Evolutionary conservation across 1,140 invertebrate species (phyloP).

Genomic region (Camponotus floridanus): DNA sequence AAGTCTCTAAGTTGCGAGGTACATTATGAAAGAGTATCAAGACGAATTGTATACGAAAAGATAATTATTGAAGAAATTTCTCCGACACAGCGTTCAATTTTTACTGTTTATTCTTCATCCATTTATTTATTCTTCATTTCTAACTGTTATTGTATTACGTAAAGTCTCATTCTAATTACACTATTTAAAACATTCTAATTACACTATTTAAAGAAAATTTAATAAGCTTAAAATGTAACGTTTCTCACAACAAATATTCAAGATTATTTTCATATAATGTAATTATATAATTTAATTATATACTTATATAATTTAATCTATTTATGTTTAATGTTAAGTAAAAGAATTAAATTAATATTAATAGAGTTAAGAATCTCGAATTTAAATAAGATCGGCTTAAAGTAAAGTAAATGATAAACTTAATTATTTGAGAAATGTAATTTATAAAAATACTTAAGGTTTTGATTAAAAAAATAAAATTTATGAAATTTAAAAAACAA

Average conservation of each 20-base stretch:
- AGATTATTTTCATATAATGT: neutral
- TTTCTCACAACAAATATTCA: conserved; percentile 2
- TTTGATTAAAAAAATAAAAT: too few relatives aligned
- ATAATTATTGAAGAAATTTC: neutral
- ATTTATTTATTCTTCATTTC: neutral
- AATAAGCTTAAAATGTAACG: neutral
- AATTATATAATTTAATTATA: too few relatives aligned
- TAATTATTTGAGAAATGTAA: neutral
- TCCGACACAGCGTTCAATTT: neutral
- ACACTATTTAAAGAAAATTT: neutral
- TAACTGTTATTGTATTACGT: neutral
- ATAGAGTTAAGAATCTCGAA: too few relatives aligned
- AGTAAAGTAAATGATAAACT: neutral
- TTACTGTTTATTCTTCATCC: too few relatives aligned
- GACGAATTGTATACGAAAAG: neutral
- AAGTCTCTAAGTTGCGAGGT: conserved; percentile 20
- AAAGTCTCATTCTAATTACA: neutral
- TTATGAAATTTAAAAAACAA: too few relatives aligned
- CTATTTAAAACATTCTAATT: neutral
- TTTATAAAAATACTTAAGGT: neutral
- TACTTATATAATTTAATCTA: neutral
- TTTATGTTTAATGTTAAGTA: conserved; percentile 11
- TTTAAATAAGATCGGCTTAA: too few relatives aligned
- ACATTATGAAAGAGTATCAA: neutral
- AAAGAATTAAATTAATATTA: neutral